Evolutionary conservation across 2,888 invertebrate species (phyloP).

Genomic region (Mesorhabditis spiculigera): DNA sequence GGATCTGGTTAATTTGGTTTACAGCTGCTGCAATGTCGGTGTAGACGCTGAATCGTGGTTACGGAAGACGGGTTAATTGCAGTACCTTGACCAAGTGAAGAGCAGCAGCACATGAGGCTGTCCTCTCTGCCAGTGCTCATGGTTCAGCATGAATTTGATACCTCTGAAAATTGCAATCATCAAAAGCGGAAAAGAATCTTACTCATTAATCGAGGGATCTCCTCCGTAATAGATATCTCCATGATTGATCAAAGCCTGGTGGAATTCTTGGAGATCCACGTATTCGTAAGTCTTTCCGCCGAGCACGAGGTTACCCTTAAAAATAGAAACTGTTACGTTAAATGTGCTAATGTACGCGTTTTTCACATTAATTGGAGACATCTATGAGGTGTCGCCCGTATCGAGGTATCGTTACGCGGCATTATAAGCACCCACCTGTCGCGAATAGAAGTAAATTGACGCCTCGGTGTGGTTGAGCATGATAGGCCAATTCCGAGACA

Average conservation of each 20-base stretch:
- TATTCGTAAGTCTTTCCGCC: not conserved
- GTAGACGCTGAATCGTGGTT: not conserved
- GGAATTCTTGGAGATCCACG: not conserved
- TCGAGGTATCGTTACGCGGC: not conserved
- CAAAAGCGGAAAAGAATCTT: not conserved
- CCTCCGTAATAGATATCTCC: not conserved
- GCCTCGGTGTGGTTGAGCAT: conserved; percentile 4
- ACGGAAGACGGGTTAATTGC: not conserved
- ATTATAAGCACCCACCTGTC: not conserved
- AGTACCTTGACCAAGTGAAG: conserved; percentile 2
- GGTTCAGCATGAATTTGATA: not conserved
- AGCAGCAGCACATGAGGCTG: not conserved
- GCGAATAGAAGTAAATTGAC: not conserved
- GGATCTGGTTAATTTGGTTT: not conserved
- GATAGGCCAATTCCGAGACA: not conserved
- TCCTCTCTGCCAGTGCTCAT: conserved; percentile 5
- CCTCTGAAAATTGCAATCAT: not conserved
- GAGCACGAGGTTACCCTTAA: not conserved
- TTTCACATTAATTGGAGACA: too few species aligned
- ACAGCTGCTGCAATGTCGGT: not conserved
- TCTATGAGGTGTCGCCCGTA: too few species aligned
- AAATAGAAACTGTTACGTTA: not conserved
- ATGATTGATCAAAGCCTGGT: not conserved
- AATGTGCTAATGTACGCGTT: too few species aligned
- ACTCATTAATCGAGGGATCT: not conserved